Base-by-base conservation (phyloP, 2,888 invertebrate genomes). In the Megaustenia siamemsis region DNA sequence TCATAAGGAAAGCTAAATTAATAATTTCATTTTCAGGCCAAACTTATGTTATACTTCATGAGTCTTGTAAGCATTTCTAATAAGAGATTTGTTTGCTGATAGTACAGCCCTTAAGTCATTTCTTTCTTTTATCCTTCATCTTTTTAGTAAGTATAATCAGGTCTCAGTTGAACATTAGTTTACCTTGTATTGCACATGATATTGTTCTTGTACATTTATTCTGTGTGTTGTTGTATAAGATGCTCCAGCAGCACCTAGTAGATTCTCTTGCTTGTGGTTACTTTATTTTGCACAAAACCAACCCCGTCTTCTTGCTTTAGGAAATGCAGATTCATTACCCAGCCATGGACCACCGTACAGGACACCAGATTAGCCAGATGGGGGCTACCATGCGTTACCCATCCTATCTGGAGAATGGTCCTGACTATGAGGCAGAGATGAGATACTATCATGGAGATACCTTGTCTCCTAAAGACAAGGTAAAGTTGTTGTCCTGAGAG, bases 371-470 rank as follows among this genome's bases (percentile, higher is more conserved):
- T 84, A 91, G 90, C 85, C 91, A 91, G 83, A 90, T 92, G 73
- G 90, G 91, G 78, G 89, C 90, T 56, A 89, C 91, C 87, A 89
- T 92, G 89, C 89, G 90, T 77, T 92, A 92, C 86, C 92, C 92
- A 49, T 91, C 92, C 53, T 92, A 92, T 87, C 87, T 92, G 85
- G 92, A 92, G 86, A 87, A 88, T 80, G 90, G 89, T 75, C 92
- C 92, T 24, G 91, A 92, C 88, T 92, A 92, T 87, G 92, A 92
- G 85, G 91, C 90, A 56, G 92, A 92, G 89, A 92, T 92, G 92
- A 87, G 90, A 88, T 92, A 92, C 89, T 91, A 90, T 86, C 90
- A 89, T 56, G 92, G 91, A 68, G 92, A 92, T 79, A 90, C 91
- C 43, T 89, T 92, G 73, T 90, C 89, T 56, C 90, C 91, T 28